These are phyloP conservation scores for Pocota personata DNA, from an alignment of 2,888 invertebrate genomes.

Conservation along the genomic window DNA sequence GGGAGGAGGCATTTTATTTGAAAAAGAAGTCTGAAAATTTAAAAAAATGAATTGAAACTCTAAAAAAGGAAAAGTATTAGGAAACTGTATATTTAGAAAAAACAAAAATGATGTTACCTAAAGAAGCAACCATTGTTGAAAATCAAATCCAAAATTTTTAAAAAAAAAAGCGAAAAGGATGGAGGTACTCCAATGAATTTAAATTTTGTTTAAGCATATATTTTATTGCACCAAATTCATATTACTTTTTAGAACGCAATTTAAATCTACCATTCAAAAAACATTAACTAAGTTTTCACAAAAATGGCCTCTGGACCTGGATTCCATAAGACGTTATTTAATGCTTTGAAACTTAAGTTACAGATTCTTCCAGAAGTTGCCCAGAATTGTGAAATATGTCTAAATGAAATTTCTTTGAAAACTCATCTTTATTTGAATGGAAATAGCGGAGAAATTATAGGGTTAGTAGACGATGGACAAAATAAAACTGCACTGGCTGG, in stretches of 20 bases:
- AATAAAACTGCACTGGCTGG: constrained; percentile 22
- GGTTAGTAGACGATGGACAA: constrained; percentile 11
- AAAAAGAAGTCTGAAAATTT: too few relatives aligned
- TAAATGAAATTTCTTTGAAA: constrained; percentile 24
- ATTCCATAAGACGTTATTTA: constrained; percentile 7
- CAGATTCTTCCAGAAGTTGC: constrained; percentile 3
- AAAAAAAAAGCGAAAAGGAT: too few relatives aligned
- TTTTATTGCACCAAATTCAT: too few relatives aligned
- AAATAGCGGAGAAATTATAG: constrained; percentile 15
- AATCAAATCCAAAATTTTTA: not conserved
- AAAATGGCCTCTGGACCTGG: constrained; percentile 33
- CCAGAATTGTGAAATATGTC: too few relatives aligned
- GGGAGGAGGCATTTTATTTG: too few relatives aligned
- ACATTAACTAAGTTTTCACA: constrained; percentile 15
- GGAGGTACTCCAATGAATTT: too few relatives aligned
- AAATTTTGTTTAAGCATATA: too few relatives aligned
- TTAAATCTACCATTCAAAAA: too few relatives aligned
- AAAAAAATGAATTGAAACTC: not conserved
- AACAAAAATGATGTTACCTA: constrained; percentile 2
- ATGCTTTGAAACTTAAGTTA: constrained; percentile 1
- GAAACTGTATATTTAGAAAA: not conserved
- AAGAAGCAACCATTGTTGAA: constrained; percentile 7
- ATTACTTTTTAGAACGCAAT: too few relatives aligned
- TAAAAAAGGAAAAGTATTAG: constrained; percentile 2
- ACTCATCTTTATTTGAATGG: too few relatives aligned